These are phyloP conservation scores for Motacilla tschutschensis DNA, from an alignment of 2,113 vertebrate species.

Conservation along the genomic window DNA sequence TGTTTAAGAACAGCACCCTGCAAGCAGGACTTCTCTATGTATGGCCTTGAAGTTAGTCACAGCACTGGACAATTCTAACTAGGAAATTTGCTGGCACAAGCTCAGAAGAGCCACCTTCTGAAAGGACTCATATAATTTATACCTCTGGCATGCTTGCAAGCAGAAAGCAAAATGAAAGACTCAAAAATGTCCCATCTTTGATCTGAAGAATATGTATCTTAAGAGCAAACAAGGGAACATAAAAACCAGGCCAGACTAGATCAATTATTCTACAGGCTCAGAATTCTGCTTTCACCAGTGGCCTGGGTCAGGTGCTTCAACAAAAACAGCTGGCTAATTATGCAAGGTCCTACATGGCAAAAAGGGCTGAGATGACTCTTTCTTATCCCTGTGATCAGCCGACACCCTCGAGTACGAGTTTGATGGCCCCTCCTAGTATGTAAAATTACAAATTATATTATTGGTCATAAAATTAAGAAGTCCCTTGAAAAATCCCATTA, in stretches of 20 bases:
- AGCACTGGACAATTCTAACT: background rate
- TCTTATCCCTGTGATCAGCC: conserved; percentile 24
- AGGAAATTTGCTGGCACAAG: background rate
- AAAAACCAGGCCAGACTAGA: background rate
- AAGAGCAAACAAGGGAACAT: background rate
- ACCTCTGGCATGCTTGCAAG: background rate
- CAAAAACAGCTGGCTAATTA: conserved; percentile 47
- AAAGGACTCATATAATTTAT: background rate
- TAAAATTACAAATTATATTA: conserved; percentile 29
- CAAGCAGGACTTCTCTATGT: background rate
- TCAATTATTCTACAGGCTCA: background rate
- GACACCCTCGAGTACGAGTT: conserved; percentile 1
- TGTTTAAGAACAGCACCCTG: background rate
- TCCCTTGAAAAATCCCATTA: conserved; percentile 24
- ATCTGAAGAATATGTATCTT: background rate
- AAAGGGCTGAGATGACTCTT: conserved; percentile 12
- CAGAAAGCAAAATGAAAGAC: background rate
- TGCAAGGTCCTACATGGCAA: background rate
- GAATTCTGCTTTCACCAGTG: background rate
- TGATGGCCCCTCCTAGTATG: background rate
- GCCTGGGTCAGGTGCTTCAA: background rate
- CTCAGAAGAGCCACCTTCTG: background rate
- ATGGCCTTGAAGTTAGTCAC: background rate
- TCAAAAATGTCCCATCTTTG: background rate
- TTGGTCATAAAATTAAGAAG: conserved; percentile 36